A percentile compares a stretch with the other conserved stretches of the same genome.
phyloP scores from a whole-genome alignment of 2,113 vertebrate genomes.

The Tachysurus vachellii region DNA sequence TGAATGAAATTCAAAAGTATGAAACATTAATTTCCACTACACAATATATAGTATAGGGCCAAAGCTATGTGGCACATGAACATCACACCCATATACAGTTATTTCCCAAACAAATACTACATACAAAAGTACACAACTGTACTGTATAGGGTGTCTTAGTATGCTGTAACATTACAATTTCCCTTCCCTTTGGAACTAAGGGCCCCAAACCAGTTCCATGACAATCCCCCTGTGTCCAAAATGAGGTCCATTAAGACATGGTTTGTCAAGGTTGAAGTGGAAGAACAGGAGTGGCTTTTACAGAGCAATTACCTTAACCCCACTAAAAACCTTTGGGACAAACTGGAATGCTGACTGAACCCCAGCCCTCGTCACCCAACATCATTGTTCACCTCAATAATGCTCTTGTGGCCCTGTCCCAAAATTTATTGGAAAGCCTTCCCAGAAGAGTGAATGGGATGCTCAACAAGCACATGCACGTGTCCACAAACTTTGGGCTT shows the following conservation, averaged over 20 bases:
- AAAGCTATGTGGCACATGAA: not conserved
- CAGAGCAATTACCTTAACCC: not conserved
- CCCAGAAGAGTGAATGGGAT: not conserved
- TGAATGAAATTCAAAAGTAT: conserved; percentile 20
- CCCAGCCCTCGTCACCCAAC: too few species aligned
- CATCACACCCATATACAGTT: not conserved
- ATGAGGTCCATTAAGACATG: not conserved
- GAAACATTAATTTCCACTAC: conserved; percentile 23
- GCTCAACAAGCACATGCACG: not conserved
- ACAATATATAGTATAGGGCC: not conserved
- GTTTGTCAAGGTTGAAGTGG: not conserved
- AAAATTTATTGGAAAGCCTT: not conserved
- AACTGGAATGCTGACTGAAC: not conserved
- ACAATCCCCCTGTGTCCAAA: not conserved
- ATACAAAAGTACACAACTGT: not conserved
- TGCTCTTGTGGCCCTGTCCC: not conserved
- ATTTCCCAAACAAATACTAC: not conserved
- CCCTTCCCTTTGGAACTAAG: not conserved
- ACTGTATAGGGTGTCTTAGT: not conserved
- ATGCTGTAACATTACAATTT: not conserved
- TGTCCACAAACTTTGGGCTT: not conserved
- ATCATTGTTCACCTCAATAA: not conserved
- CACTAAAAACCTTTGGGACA: not conserved
- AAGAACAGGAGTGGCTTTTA: not conserved
- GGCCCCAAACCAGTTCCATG: not conserved